A percentile compares a stretch with the other conserved stretches of the same genome.
phyloP scores from a whole-genome alignment of 2,888 invertebrate genomes.

The Poecilobothrus nobilitatus region DNA sequence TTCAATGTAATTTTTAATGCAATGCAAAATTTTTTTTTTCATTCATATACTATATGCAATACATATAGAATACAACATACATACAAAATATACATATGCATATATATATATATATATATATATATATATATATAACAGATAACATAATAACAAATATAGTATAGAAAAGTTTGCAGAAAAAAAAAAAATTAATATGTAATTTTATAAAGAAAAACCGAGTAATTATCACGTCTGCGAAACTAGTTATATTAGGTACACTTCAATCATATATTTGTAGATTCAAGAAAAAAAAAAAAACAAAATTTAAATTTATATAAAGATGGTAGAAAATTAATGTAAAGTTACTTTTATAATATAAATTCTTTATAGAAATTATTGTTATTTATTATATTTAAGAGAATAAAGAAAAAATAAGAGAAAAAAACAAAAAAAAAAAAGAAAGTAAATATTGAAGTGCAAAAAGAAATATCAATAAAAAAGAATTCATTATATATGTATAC shows the following conservation, averaged over 20 bases:
- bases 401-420: not conserved
- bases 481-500: not conserved
- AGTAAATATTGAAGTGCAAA: not conserved
- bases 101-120: too few species aligned
- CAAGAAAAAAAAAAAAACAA: not conserved
- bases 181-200: too few species aligned
- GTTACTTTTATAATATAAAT: not conserved
- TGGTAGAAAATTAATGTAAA: not conserved
- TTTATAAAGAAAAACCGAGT: not conserved
- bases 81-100: too few species aligned
- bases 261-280: not conserved
- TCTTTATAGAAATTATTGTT: not conserved
- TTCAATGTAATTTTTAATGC: not conserved
- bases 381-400: not conserved
- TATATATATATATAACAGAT: too few species aligned
- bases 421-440: not conserved
- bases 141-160: too few species aligned
- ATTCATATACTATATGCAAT: too few species aligned
- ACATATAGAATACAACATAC: too few species aligned
- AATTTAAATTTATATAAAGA: not conserved
- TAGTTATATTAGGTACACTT: not conserved
- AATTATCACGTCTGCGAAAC: slow-evolving; percentile 1
- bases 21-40: too few species aligned
- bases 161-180: too few species aligned
- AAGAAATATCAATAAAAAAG: not conserved